Conservation (phyloP, 2,113 vertebrate genomes). For the Datnioides undecimradiatus region DNA sequence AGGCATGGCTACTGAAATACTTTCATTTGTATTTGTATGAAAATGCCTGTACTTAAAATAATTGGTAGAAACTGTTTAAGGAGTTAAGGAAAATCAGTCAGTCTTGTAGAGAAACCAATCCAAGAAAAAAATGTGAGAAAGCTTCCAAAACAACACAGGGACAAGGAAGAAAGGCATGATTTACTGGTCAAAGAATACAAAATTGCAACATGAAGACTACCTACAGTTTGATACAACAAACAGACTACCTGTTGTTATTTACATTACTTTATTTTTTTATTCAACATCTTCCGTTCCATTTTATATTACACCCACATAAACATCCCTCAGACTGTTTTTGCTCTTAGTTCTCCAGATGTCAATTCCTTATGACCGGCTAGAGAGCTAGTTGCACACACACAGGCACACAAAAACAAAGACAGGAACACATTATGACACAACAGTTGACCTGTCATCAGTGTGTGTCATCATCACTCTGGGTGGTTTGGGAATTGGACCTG, state of each 20-base stretch:
- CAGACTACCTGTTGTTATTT: conserved; percentile 22
- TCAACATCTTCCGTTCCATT: conserved; percentile 10
- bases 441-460: conserved; percentile 44
- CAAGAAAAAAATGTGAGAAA: background rate
- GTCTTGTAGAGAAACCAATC: background rate
- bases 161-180: background rate
- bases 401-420: conserved; percentile 1
- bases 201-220: background rate
- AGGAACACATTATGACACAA: conserved; percentile 28
- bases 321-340: conserved; percentile 27
- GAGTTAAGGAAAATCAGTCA: too few species aligned
- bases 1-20: background rate
- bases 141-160: background rate
- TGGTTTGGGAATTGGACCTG: conserved; percentile 27
- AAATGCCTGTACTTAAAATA: too few species aligned
- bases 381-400: background rate
- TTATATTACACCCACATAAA: conserved; percentile 20
- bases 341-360: conserved; percentile 42
- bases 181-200: background rate
- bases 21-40: conserved; percentile 9
- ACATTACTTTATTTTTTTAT: conserved; percentile 11
- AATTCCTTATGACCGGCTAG: conserved; percentile 24
- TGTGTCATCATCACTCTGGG: conserved; percentile 42
- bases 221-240: conserved; percentile 12
- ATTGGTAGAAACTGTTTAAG: too few species aligned